A percentile compares a stretch with the other conserved stretches of the same genome.
These are phyloP conservation scores for Augiades crinisus DNA, from an alignment of 2,888 invertebrate genomes.

Conservation along the genomic window DNA sequence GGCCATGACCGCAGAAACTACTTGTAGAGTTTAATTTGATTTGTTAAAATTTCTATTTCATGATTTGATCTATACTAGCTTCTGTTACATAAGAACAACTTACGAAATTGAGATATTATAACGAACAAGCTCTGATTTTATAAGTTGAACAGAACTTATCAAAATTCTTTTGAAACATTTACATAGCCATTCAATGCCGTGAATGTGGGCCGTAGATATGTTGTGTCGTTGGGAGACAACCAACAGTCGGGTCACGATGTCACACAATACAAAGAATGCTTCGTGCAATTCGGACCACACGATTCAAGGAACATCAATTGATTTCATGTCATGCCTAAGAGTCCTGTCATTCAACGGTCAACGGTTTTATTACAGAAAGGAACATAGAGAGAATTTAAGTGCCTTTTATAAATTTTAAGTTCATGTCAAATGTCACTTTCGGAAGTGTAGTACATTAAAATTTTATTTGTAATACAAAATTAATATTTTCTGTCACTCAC, in stretches of 20 bases:
- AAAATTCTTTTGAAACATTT: neutral
- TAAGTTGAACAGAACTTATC: too few species aligned
- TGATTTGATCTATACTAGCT: too few species aligned
- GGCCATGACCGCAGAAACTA: too few species aligned
- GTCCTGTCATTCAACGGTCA: constrained; percentile 73
- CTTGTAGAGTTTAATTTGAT: too few species aligned
- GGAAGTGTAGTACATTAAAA: neutral
- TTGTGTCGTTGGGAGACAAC: constrained; percentile 21
- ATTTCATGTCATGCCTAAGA: constrained; percentile 52
- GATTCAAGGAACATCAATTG: constrained; percentile 50
- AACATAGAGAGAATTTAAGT: constrained; percentile 37
- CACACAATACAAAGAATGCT: constrained; percentile 53
- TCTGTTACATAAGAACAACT: too few species aligned
- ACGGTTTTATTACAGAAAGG: constrained; percentile 56
- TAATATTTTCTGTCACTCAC: too few species aligned
- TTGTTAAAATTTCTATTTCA: too few species aligned
- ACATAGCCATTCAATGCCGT: constrained; percentile 39
- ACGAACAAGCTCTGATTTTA: too few species aligned
- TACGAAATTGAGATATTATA: too few species aligned
- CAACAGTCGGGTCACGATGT: constrained; percentile 9
- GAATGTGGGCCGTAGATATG: constrained; percentile 27
- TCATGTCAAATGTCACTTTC: constrained; percentile 53
- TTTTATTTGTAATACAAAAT: neutral
- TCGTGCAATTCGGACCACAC: constrained; percentile 52
- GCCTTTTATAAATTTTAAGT: constrained; percentile 53